Evolutionary conservation across 1,140 invertebrate species (phyloP).

Genomic region (Drosophila kohkoa): DNA sequence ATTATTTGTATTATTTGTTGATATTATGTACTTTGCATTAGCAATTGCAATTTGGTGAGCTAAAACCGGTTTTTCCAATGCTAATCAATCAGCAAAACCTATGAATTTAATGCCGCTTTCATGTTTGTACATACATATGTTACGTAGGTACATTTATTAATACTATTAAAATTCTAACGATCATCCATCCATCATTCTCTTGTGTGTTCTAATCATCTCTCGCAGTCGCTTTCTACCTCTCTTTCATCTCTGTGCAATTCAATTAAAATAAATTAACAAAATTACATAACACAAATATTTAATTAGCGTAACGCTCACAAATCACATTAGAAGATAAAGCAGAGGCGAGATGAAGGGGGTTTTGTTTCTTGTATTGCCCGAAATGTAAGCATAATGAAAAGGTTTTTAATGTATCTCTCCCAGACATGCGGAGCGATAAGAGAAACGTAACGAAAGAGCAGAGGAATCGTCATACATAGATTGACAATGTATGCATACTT

Average conservation of each 20-base stretch:
- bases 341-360: neutral
- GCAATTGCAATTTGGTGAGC: neutral
- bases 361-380: neutral
- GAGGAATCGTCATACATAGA: neutral
- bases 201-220: neutral
- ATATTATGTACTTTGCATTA: neutral
- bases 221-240: too few species aligned
- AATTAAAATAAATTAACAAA: neutral
- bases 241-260: neutral
- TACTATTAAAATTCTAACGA: slow-evolving; percentile 5
- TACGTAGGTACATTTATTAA: neutral
- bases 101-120: slow-evolving; percentile 11
- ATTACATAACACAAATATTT: slow-evolving; percentile 17
- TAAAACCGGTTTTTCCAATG: neutral
- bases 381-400: slow-evolving; percentile 13
- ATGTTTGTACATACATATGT: neutral
- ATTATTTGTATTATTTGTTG: neutral
- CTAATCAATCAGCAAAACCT: slow-evolving; percentile 2
- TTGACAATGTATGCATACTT: slow-evolving; percentile 33
- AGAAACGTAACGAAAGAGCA: neutral
- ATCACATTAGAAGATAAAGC: neutral
- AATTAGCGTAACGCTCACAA: slow-evolving; percentile 9
- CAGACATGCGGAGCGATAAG: slow-evolving; percentile 6
- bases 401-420: slow-evolving; percentile 26
- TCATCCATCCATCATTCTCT: slow-evolving; percentile 21